phyloP scores from a whole-genome alignment of 1,140 invertebrate species.

The Capitella teleta region DNA sequence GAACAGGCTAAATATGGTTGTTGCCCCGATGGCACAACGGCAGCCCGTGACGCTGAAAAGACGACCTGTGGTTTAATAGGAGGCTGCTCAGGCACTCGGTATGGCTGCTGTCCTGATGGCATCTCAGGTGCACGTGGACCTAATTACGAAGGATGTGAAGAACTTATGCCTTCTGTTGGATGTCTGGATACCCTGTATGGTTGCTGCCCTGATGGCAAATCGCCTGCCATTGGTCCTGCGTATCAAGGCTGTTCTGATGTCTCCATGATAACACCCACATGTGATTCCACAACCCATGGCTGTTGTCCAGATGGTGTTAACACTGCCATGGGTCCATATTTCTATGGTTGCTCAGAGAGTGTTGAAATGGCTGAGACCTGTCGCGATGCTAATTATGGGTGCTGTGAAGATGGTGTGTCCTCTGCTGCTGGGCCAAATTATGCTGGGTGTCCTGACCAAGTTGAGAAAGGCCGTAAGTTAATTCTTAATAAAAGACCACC shows the following conservation, averaged over 20 bases:
- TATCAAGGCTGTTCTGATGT: slow-evolving; percentile 41
- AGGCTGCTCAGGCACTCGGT: slow-evolving; percentile 25
- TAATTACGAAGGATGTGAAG: slow-evolving; percentile 43
- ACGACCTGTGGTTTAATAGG: neutral
- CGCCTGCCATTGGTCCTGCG: slow-evolving; percentile 57
- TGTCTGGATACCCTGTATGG: slow-evolving; percentile 45
- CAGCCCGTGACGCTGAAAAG: neutral
- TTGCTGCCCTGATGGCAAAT: slow-evolving; percentile 72
- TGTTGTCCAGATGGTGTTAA: slow-evolving; percentile 85
- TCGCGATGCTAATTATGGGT: slow-evolving; percentile 15
- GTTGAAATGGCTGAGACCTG: slow-evolving; percentile 11
- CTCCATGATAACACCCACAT: slow-evolving; percentile 26
- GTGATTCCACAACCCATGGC: slow-evolving; percentile 41
- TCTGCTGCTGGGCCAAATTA: slow-evolving; percentile 21
- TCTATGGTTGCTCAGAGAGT: slow-evolving; percentile 57
- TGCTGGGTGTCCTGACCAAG: slow-evolving; percentile 17
- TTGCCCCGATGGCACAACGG: slow-evolving; percentile 10
- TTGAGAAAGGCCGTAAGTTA: slow-evolving; percentile 22
- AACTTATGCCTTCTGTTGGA: slow-evolving; percentile 17
- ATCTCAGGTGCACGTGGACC: slow-evolving; percentile 61
- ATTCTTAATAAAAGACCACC: neutral
- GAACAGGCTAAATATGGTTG: too few species aligned
- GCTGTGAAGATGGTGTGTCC: slow-evolving; percentile 31
- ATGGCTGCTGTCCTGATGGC: slow-evolving; percentile 74
- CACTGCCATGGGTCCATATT: slow-evolving; percentile 61